Percentiles rank a stretch among this genome's conserved stretches.
Evolutionary conservation across 1,140 invertebrate species (phyloP).

Genomic region (Eufriesea mexicana): DNA sequence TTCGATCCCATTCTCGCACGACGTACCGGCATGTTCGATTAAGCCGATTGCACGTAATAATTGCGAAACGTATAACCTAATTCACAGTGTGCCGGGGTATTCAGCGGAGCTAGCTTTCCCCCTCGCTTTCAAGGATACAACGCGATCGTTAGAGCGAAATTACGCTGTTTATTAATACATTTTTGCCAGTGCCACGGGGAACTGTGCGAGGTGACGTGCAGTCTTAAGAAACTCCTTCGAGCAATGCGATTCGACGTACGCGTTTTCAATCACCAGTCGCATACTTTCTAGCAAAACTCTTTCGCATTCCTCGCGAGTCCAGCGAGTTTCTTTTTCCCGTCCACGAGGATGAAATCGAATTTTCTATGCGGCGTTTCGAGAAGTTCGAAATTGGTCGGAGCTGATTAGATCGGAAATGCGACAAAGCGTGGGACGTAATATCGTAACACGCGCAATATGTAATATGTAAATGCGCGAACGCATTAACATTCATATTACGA

Average conservation of each 20-base stretch:
- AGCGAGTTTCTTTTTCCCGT: neutral
- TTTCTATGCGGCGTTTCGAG: neutral
- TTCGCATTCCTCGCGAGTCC: neutral
- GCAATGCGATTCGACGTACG: conserved; percentile 14
- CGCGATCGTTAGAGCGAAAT: conserved; percentile 40
- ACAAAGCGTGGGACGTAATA: neutral
- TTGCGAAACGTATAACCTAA: conserved; percentile 17
- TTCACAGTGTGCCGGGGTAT: neutral
- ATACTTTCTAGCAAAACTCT: conserved; percentile 2
- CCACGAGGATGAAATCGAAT: too few species aligned
- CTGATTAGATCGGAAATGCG: neutral
- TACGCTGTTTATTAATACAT: conserved; percentile 42
- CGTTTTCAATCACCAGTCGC: conserved; percentile 13
- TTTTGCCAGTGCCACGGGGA: neutral
- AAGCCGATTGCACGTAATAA: conserved; percentile 26
- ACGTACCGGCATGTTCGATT: neutral
- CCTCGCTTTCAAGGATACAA: conserved; percentile 54
- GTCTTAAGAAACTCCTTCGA: conserved; percentile 22
- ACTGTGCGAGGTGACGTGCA: neutral
- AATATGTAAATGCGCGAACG: neutral
- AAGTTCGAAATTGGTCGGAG: neutral
- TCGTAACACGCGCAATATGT: neutral
- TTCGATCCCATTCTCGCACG: neutral
- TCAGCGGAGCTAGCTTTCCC: conserved; percentile 19
- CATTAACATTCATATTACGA: conserved; percentile 7